phyloP scores from a whole-genome alignment of 2,888 invertebrate genomes.

The Nephrotoma flavescens region DNA sequence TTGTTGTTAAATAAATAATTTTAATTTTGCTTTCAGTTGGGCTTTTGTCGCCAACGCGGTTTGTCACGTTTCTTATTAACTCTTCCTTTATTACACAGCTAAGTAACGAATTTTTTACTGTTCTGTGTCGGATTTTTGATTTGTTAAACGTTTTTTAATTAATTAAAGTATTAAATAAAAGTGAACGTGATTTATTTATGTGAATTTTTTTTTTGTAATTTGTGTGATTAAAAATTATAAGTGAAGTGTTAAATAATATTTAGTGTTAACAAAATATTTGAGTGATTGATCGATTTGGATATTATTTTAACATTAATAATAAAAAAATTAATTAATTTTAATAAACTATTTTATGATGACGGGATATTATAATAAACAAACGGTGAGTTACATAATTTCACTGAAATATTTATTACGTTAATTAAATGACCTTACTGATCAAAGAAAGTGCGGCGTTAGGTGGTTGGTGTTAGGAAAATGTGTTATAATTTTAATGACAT shows the following conservation, averaged over 20 bases:
- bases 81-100: background rate
- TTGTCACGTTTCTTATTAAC: slow-evolving; percentile 21
- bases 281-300: background rate
- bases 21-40: slow-evolving; percentile 24
- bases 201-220: background rate
- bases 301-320: background rate
- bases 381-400: background rate
- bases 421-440: background rate
- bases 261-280: background rate
- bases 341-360: background rate
- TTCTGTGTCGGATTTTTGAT: background rate
- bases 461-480: too few relatives aligned
- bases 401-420: background rate
- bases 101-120: background rate
- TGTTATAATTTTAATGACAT: background rate
- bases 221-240: background rate
- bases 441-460: too few relatives aligned
- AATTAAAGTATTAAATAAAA: background rate
- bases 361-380: background rate
- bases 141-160: background rate
- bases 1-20: background rate
- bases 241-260: background rate
- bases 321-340: background rate
- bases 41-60: slow-evolving; percentile 32
- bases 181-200: background rate